Evolutionary conservation across 1,140 invertebrate species (phyloP).

Genomic region (Drosophila virilis): DNA sequence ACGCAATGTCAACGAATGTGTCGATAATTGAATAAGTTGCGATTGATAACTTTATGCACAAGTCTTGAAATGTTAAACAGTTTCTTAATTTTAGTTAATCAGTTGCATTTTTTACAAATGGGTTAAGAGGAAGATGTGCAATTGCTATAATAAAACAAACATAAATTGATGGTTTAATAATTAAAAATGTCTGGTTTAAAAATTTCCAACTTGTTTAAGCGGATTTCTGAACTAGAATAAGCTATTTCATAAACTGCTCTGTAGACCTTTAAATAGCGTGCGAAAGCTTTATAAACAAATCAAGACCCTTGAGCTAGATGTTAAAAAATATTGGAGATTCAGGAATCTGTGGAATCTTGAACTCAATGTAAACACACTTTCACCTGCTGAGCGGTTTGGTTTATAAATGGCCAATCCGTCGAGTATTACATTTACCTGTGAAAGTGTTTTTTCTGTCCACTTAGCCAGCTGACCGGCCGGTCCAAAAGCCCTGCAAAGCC

Average conservation of each 20-base stretch:
- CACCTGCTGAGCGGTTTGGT: constrained; percentile 35
- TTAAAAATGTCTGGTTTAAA: no score
- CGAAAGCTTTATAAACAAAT: background rate
- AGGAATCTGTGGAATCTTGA: constrained; percentile 11
- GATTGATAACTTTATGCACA: constrained; percentile 10
- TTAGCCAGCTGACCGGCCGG: constrained; percentile 32
- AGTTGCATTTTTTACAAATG: no score
- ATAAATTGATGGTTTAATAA: no score
- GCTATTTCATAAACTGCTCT: no score
- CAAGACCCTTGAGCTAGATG: no score
- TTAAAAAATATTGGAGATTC: background rate
- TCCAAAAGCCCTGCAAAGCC: constrained; percentile 4
- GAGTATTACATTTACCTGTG: constrained; percentile 5
- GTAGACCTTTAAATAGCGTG: no score
- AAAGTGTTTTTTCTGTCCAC: constrained; percentile 17
- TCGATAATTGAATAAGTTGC: constrained; percentile 38
- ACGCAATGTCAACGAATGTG: constrained; percentile 5
- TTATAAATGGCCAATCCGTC: background rate
- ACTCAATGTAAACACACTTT: constrained; percentile 48
- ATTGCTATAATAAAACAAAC: no score
- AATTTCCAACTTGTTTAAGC: background rate
- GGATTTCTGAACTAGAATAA: no score
- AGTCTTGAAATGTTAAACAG: background rate
- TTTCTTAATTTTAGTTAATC: background rate
- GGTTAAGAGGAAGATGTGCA: no score